Percentiles rank a stretch among this genome's conserved stretches.
Conservation (phyloP, 2,113 vertebrate species). For the Xerus inauris region DNA sequence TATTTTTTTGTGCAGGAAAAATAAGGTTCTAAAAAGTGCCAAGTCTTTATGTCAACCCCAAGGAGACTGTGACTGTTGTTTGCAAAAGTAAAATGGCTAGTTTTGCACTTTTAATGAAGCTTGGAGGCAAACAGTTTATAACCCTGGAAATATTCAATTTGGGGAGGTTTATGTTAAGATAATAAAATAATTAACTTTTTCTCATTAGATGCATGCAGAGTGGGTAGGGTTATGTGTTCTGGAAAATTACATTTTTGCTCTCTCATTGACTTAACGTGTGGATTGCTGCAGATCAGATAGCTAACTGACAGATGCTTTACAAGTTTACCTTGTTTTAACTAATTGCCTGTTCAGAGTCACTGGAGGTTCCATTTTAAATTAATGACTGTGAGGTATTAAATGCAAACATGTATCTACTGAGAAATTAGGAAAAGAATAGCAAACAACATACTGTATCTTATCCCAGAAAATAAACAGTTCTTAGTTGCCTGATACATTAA, state of each 20-base stretch:
- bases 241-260: slow-evolving; percentile 65
- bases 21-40: background rate
- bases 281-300: slow-evolving; percentile 46
- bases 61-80: background rate
- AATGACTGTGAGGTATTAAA: slow-evolving; percentile 52
- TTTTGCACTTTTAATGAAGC: slow-evolving; percentile 58
- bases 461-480: background rate
- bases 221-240: slow-evolving; percentile 23
- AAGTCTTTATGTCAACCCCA: background rate
- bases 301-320: slow-evolving; percentile 16
- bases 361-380: slow-evolving; percentile 52
- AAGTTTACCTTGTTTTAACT: slow-evolving; percentile 57
- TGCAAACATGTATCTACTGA: slow-evolving; percentile 23
- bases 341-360: slow-evolving; percentile 33
- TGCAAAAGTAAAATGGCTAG: slow-evolving; percentile 21
- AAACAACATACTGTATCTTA: background rate
- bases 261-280: background rate
- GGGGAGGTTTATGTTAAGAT: slow-evolving; percentile 63
- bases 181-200: slow-evolving; percentile 74
- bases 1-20: background rate
- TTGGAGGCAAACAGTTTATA: slow-evolving; percentile 65
- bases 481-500: background rate
- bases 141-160: slow-evolving; percentile 76
- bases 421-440: slow-evolving; percentile 24
- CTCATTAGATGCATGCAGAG: slow-evolving; percentile 56